Percentiles rank a stretch among this genome's conserved stretches.
Conservation (phyloP, 2,113 vertebrate species). For the Sardina pilchardus region DNA sequence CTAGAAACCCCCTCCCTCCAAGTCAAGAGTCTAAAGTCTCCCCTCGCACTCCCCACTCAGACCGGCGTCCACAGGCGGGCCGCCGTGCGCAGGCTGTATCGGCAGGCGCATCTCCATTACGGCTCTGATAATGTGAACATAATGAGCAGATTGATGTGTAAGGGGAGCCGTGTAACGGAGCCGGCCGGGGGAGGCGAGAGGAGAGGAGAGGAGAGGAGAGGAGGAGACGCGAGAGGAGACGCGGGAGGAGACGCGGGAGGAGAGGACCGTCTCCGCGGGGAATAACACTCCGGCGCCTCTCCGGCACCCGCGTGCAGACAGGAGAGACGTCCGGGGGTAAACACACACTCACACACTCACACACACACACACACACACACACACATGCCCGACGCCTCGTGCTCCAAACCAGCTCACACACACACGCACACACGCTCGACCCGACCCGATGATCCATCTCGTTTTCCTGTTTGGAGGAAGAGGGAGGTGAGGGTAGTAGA, state of each 20-base stretch:
- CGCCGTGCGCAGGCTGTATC: constrained; percentile 52
- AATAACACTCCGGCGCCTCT: constrained; percentile 64
- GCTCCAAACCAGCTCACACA: not conserved
- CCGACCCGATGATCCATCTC: not conserved
- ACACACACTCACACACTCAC: not conserved
- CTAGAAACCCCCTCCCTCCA: not conserved
- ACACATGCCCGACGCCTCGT: too few relatives aligned
- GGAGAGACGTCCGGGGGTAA: constrained; percentile 66
- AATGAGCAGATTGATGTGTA: constrained; percentile 48
- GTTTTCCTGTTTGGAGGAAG: not conserved
- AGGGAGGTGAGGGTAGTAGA: too few relatives aligned
- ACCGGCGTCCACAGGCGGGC: constrained; percentile 43
- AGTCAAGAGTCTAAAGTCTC: not conserved
- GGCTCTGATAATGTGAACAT: constrained; percentile 63
- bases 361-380: not conserved
- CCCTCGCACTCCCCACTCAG: constrained; percentile 24
- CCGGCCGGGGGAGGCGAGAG: constrained; percentile 53
- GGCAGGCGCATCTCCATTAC: constrained; percentile 62
- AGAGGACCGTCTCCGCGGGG: constrained; percentile 49
- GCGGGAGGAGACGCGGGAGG: constrained; percentile 66
- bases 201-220: constrained; percentile 56
- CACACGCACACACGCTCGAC: not conserved
- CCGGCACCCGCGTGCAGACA: constrained; percentile 68
- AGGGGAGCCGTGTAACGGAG: constrained; percentile 57
- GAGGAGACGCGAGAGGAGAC: constrained; percentile 50